Evolutionary conservation across 2,113 vertebrate genomes (phyloP).

Genomic region (Eulacestoma nigropectus): DNA sequence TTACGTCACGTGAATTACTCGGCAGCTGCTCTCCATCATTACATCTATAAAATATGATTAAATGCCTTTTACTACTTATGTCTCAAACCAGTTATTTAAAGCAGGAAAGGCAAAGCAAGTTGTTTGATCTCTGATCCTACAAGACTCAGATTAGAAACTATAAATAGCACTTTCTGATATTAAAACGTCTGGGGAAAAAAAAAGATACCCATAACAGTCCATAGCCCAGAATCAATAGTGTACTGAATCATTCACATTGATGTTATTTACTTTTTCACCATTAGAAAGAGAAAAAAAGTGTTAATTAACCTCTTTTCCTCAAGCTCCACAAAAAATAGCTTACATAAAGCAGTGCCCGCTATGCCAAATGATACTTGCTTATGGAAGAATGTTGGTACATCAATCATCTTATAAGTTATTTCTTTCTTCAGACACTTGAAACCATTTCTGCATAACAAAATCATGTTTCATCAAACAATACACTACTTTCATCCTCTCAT

Average conservation of each 20-base stretch:
- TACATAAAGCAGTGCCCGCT: neutral
- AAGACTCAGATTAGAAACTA: neutral
- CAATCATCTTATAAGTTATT: neutral
- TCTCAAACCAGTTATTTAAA: neutral
- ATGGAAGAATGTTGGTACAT: neutral
- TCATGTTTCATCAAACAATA: neutral
- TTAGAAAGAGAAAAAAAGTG: neutral
- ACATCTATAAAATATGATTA: neutral
- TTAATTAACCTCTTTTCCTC: neutral
- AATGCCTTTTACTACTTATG: neutral
- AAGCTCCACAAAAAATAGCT: neutral
- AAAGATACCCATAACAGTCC: neutral
- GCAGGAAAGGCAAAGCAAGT: neutral
- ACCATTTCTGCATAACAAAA: neutral
- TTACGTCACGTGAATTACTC: neutral
- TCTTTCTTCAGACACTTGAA: neutral
- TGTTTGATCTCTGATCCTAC: neutral
- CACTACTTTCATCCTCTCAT: neutral
- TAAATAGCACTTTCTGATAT: neutral
- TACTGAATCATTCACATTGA: neutral
- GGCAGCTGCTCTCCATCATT: neutral
- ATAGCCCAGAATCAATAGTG: neutral
- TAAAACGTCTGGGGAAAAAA: neutral
- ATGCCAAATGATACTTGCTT: neutral
- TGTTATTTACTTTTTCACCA: neutral